Evolutionary conservation across 2,113 vertebrate species (phyloP), one percentile per base, ranked within the genome.

Genomic region (Uria lomvia): DNA sequence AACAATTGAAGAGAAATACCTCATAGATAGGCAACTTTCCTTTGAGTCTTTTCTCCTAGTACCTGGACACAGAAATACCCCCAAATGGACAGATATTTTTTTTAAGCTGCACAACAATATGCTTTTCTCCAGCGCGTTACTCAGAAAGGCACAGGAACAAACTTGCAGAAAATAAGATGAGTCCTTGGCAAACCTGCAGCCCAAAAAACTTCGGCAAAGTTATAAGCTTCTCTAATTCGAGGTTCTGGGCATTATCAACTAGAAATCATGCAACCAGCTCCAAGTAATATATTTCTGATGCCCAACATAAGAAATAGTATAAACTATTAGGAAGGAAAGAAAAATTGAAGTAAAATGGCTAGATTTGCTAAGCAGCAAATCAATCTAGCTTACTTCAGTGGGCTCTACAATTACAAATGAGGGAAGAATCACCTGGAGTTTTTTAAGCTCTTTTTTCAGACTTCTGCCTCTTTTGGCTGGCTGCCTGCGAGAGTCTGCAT

Each of bases 341-440:
- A 72, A 93, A 87, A 76, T 15, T 59, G 62, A 91, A 89, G 53
- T 30, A 36, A 93, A 96, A 95, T 65, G 7, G 27, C 59, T 77
- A 67, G 47, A 72, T 45, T 71, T 86, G 52, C 43, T 11, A 80
- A 91, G 45, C 55, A 86, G 70, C 36, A 78, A 81, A 86, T 91
- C 49, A 89, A 68, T 89, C 83, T 56, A 47, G 8, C 32, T 94
- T 32, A 38, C 60, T 40, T 72, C 49, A 85, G 24, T 30, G n/a
- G 66, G 73, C 49, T 86, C 30, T 56, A 40, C 66, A 88, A 36
- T 65, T 76, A 87, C 59, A 94, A 95, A 89, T 4, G 17, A 95
- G 66, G 52, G 53, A 72, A 94, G 88, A 89, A 96, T 58, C 70
- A 94, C 83, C 89, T 89, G 27, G 75, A 94, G 80, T 78, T 95